Conservation (phyloP, 2,113 vertebrate genomes). For the Podarcis raffonei region DNA sequence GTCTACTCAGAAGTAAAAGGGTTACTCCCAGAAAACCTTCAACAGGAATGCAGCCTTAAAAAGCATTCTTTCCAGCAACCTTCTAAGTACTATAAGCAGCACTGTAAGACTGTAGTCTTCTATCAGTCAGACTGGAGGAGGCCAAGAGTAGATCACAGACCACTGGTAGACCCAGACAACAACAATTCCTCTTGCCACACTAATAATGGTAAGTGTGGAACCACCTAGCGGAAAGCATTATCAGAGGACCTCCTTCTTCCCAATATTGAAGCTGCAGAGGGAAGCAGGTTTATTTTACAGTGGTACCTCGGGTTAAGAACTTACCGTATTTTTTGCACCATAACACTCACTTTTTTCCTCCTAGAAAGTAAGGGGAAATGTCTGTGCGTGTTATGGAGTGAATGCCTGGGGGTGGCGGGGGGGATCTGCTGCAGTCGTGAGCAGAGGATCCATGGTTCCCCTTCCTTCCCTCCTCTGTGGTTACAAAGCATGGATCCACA, state of each 20-base stretch:
- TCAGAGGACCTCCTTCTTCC: background rate
- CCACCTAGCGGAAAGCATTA: background rate
- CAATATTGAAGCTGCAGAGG: background rate
- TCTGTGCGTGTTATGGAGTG: too few species aligned
- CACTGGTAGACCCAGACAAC: background rate
- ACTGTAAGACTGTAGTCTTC: background rate
- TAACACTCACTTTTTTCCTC: too few species aligned
- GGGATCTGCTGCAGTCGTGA: too few species aligned
- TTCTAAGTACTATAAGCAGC: background rate
- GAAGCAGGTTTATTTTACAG: background rate
- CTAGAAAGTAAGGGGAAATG: too few species aligned
- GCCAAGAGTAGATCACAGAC: background rate
- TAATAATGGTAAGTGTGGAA: background rate
- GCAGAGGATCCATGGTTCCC: too few species aligned
- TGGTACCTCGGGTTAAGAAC: too few species aligned
- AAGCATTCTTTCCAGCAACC: background rate
- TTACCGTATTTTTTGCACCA: too few species aligned
- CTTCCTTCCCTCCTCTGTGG: too few species aligned
- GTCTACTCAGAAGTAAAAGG: too few species aligned
- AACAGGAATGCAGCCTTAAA: background rate
- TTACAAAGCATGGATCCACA: too few species aligned
- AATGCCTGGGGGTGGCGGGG: too few species aligned
- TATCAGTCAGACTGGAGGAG: background rate
- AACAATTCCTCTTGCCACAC: background rate
- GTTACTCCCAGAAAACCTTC: background rate